Conservation (phyloP, 2,113 vertebrate species). For the Chelonoidis abingdonii region DNA sequence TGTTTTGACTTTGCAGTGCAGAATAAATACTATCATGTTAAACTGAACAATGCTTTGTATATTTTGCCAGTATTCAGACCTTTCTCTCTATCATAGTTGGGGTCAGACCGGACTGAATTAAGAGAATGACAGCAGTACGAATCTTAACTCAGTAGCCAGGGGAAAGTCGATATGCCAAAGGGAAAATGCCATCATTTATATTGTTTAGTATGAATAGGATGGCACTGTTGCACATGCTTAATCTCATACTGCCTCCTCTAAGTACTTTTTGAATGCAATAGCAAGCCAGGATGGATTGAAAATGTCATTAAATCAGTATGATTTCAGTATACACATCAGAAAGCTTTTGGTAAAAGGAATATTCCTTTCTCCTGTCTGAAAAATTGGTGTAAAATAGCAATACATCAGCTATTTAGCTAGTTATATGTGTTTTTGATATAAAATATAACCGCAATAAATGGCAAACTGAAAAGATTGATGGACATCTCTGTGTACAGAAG, state of each 20-base stretch:
- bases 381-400: conserved; percentile 17
- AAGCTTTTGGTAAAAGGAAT: conserved; percentile 42
- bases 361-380: conserved; percentile 24
- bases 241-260: neutral
- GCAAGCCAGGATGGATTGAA: neutral
- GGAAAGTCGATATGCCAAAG: neutral
- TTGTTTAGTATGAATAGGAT: neutral
- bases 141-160: neutral
- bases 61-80: neutral
- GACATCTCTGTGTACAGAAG: neutral
- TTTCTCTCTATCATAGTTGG: neutral
- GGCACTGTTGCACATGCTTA: neutral
- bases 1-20: neutral
- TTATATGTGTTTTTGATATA: conserved; percentile 30
- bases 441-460: conserved; percentile 59
- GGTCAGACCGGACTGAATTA: neutral
- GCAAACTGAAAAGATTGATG: conserved; percentile 46
- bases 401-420: conserved; percentile 33
- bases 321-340: neutral
- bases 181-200: neutral
- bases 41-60: neutral
- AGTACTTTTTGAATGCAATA: neutral
- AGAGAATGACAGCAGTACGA: neutral
- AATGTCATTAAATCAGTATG: neutral
- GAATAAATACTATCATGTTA: neutral